These are phyloP conservation scores for Callospermophilus lateralis DNA, from an alignment of 2,113 vertebrate genomes.

Conservation along the genomic window DNA sequence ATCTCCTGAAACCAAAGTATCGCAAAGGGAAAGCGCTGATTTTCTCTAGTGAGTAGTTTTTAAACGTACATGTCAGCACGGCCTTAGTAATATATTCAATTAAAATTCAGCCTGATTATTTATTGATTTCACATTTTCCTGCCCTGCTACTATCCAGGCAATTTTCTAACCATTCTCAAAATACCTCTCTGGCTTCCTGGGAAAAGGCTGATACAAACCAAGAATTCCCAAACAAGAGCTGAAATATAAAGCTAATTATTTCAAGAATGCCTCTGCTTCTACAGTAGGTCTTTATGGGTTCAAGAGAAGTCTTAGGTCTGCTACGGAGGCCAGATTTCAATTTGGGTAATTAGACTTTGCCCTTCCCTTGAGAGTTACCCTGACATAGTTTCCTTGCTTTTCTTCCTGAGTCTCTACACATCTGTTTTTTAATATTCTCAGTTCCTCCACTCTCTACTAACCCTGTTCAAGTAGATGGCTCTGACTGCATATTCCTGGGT, in stretches of 20 bases:
- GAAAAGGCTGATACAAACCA: slow-evolving; percentile 79
- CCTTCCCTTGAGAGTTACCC: slow-evolving; percentile 73
- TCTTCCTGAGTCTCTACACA: slow-evolving; percentile 64
- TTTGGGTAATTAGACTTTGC: slow-evolving; percentile 83
- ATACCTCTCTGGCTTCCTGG: slow-evolving; percentile 72
- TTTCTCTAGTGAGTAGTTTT: slow-evolving; percentile 64
- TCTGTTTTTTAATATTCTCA: slow-evolving; percentile 56
- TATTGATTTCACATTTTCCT: slow-evolving; percentile 81
- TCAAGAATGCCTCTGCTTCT: slow-evolving; percentile 71
- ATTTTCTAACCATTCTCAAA: slow-evolving; percentile 83
- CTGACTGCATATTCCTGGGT: neutral
- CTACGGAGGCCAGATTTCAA: slow-evolving; percentile 84
- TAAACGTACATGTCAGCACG: slow-evolving; percentile 71
- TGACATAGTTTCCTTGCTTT: slow-evolving; percentile 78
- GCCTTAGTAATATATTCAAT: slow-evolving; percentile 73
- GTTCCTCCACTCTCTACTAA: slow-evolving; percentile 33
- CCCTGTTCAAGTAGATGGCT: neutral
- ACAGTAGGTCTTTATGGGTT: slow-evolving; percentile 78
- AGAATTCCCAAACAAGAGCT: slow-evolving; percentile 83
- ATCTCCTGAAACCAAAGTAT: slow-evolving; percentile 48
- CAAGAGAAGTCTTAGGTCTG: slow-evolving; percentile 76
- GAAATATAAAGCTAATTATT: slow-evolving; percentile 83
- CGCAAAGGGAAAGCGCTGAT: neutral
- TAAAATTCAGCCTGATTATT: slow-evolving; percentile 79
- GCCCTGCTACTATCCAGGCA: slow-evolving; percentile 56